Evolutionary conservation across 2,888 invertebrate genomes (phyloP).

Genomic region (Caenorhabditis imperialis): DNA sequence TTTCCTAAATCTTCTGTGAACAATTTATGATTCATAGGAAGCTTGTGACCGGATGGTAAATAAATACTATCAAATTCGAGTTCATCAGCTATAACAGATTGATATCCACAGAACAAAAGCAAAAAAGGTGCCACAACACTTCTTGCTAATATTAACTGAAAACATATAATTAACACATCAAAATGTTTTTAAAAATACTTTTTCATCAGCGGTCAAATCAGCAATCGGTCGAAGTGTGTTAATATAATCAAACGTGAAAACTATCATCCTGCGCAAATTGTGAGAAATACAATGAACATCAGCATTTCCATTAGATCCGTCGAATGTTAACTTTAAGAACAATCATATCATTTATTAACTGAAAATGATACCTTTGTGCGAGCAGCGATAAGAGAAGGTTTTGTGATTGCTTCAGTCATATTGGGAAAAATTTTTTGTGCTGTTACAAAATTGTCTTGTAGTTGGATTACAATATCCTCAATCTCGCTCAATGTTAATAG

Average conservation of each 20-base stretch:
- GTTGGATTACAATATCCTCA: conserved; percentile 68
- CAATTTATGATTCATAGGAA: conserved; percentile 14
- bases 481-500: conserved; percentile 72
- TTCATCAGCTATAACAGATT: conserved; percentile 51
- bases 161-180: no score
- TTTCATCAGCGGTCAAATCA: conserved; percentile 69
- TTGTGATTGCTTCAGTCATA: conserved; percentile 55
- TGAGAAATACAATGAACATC: conserved; percentile 31
- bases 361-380: conserved; percentile 63
- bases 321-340: conserved; percentile 69
- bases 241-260: conserved; percentile 73
- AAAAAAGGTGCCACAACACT: conserved; percentile 61
- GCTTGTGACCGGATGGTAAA: conserved; percentile 65
- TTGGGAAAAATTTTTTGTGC: conserved; percentile 33
- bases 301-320: conserved; percentile 56
- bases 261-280: conserved; percentile 65
- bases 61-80: conserved; percentile 60
- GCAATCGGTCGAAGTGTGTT: conserved; percentile 77
- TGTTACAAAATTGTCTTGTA: conserved; percentile 51
- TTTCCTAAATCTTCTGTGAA: conserved; percentile 30
- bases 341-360: not conserved
- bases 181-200: no score
- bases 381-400: conserved; percentile 59
- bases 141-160: conserved; percentile 68
- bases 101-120: conserved; percentile 66